Base-by-base conservation (phyloP, 1,140 invertebrate genomes). In the Ceratoteleas bidentatus region DNA sequence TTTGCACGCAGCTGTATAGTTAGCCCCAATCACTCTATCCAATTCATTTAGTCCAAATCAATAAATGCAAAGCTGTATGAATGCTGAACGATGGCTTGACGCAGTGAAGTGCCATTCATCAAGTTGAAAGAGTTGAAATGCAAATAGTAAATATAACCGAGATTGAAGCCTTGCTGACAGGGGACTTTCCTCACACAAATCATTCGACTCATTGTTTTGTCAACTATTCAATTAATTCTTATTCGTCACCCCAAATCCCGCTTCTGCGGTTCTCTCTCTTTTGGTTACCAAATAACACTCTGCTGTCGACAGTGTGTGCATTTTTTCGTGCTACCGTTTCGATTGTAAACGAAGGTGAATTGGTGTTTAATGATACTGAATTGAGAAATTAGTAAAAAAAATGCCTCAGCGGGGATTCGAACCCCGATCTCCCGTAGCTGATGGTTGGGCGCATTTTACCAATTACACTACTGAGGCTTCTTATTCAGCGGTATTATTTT, bases 41-140 rank as follows among this genome's bases (percentile, higher is more conserved):
- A 73, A 73, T 73, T 73, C 69, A 73, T 73, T 73, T 73, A 73
- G 69, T 64, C 34, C 52, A 73, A 64, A 64, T 73, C 69, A 73
- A 73, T 73, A 38, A 73, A 72, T 54, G 69, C 69, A 72, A 72
- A 62, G 69, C 57, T 56, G 57, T 62, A 72, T 72, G 69, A 61
- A 64, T 57, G 52, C 60, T 40, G 58, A 73, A 73, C 60, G 60
- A 57, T 73, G 68, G 57, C 38, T 62, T 62, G 68, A 72, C 58
- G 69, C 50, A 57, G 38, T 73, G 58, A 73, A 73, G 69, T 62
- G 60, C 52, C 60, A 73, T 73, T 73, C 69, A 73, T 64, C 58
- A 73, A 64, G 57, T 62, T 62, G 53, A 73, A 73, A 64, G 69
- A 64, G 60, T 66, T 60, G 54, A 61, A 75, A 75, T 66, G 62